These are phyloP conservation scores for Rhea americana DNA, from an alignment of 2,113 vertebrate genomes.

Conservation along the genomic window DNA sequence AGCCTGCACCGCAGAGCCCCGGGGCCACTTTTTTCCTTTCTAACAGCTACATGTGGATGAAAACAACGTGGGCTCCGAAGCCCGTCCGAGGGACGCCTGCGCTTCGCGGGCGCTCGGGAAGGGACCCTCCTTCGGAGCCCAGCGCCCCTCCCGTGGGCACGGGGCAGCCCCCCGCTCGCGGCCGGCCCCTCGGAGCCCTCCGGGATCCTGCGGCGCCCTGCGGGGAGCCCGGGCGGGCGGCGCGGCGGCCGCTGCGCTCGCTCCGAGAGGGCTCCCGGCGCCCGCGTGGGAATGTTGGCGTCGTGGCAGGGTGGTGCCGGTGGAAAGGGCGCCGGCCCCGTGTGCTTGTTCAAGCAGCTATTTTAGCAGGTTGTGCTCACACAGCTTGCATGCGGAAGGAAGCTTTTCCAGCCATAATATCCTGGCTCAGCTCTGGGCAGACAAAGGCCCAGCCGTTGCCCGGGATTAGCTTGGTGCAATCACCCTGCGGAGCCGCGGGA, in stretches of 20 bases:
- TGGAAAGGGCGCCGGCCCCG: constrained; percentile 33
- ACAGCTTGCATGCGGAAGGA: constrained; percentile 64
- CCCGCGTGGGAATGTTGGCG: constrained; percentile 27
- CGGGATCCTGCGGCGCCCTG: too few relatives aligned
- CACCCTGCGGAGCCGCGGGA: not conserved
- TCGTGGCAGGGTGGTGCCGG: constrained; percentile 37
- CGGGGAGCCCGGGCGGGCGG: too few relatives aligned
- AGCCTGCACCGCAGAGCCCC: not conserved
- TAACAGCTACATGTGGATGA: too few relatives aligned
- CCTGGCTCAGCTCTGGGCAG: constrained; percentile 62
- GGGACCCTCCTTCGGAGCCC: too few relatives aligned
- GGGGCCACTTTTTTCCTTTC: not conserved
- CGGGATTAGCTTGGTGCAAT: constrained; percentile 39
- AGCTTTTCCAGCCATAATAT: constrained; percentile 63
- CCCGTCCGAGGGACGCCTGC: too few relatives aligned
- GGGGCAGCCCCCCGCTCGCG: too few relatives aligned
- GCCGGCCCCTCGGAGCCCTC: too few relatives aligned
- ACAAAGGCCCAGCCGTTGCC: constrained; percentile 59
- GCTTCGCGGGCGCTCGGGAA: too few relatives aligned
- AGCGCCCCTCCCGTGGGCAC: too few relatives aligned
- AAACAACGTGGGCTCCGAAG: too few relatives aligned
- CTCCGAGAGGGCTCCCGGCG: not conserved
- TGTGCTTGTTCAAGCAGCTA: constrained; percentile 60
- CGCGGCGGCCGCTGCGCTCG: not conserved
- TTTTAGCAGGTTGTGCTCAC: constrained; percentile 63